Conservation (phyloP, 1,140 invertebrate species). For the Calephelis virginiensis region DNA sequence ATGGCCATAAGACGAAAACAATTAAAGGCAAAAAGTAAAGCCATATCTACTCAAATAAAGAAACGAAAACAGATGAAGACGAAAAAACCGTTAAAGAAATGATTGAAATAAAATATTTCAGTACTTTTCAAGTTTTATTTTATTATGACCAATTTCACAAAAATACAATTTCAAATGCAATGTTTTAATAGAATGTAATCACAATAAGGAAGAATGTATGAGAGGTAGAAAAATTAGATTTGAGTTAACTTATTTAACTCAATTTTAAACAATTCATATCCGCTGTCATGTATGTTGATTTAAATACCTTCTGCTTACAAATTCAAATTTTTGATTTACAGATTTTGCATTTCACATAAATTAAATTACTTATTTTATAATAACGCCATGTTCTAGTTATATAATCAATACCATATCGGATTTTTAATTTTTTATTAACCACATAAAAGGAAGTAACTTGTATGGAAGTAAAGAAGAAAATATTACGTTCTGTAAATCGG, state of each 20-base stretch:
- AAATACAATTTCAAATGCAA: constrained; percentile 3
- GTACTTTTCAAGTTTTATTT: constrained; percentile 22
- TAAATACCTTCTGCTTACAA: no score
- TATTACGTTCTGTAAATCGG: no score
- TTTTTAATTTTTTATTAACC: no score
- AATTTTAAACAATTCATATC: not conserved
- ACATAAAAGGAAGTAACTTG: no score
- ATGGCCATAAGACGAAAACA: constrained; percentile 72
- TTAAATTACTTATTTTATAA: no score
- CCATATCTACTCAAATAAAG: constrained; percentile 68
- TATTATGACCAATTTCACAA: constrained; percentile 18
- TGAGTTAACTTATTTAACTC: not conserved
- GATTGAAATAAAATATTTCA: constrained; percentile 28
- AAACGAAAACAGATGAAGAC: constrained; percentile 66
- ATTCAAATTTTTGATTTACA: no score
- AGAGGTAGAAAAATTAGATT: constrained; percentile 7
- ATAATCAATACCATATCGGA: no score
- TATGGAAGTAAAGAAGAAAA: no score
- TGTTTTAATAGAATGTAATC: not conserved
- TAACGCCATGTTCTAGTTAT: no score
- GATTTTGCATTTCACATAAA: no score
- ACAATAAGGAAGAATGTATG: not conserved
- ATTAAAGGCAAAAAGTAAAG: constrained; percentile 68
- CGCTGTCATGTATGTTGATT: not conserved
- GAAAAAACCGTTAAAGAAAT: constrained; percentile 54